Evolutionary conservation across 2,888 invertebrate genomes (phyloP).

Genomic region (Tridacna gigas): DNA sequence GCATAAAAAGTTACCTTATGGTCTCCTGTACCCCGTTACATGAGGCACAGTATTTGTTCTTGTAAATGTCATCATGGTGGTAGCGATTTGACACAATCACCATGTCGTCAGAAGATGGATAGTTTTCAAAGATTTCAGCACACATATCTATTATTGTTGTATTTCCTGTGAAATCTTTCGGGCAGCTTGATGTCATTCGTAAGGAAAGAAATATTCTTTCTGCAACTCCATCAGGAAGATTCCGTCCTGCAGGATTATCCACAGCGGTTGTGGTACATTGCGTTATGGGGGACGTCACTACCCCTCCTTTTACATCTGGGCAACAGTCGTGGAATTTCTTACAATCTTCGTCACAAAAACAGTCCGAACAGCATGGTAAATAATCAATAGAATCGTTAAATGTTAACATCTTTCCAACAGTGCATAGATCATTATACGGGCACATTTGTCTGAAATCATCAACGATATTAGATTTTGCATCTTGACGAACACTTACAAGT

Average conservation of each 20-base stretch:
- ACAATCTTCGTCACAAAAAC: too few relatives aligned
- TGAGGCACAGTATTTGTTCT: background rate
- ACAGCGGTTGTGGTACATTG: background rate
- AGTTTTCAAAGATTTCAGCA: background rate
- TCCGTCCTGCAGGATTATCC: background rate
- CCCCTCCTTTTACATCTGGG: too few relatives aligned
- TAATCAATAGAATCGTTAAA: too few relatives aligned
- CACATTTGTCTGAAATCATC: too few relatives aligned
- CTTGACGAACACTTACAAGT: too few relatives aligned
- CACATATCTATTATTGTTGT: background rate
- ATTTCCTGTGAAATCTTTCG: background rate
- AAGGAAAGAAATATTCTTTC: background rate
- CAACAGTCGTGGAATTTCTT: too few relatives aligned
- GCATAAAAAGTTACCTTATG: background rate
- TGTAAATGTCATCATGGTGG: slow-evolving; percentile 1
- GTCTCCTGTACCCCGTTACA: background rate
- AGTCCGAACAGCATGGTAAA: too few relatives aligned
- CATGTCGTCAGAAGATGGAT: background rate
- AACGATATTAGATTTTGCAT: too few relatives aligned
- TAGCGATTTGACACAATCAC: background rate
- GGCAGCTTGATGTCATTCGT: background rate
- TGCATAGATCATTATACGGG: too few relatives aligned
- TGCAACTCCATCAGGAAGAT: background rate
- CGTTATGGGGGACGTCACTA: too few relatives aligned
- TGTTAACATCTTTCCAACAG: too few relatives aligned